These are phyloP conservation scores for Theretra japonica DNA, from an alignment of 2,888 invertebrate species.

Conservation along the genomic window DNA sequence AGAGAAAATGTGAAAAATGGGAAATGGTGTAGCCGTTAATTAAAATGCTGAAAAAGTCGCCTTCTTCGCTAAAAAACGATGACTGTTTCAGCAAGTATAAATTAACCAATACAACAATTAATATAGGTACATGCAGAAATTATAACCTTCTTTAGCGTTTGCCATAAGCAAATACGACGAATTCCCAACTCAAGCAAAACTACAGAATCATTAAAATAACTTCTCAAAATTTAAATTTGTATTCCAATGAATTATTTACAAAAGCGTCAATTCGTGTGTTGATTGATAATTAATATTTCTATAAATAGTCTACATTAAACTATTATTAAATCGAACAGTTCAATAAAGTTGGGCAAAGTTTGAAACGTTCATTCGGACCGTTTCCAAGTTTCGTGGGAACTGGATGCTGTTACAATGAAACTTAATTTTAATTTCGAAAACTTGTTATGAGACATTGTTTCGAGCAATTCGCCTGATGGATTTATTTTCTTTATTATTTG, in stretches of 20 bases:
- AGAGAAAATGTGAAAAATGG: too few relatives aligned
- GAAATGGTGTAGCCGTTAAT: too few relatives aligned
- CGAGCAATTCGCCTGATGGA: neutral
- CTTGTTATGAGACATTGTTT: neutral
- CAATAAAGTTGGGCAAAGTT: neutral
- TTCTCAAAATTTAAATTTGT: neutral
- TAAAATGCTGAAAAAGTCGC: too few relatives aligned
- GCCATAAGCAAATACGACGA: too few relatives aligned
- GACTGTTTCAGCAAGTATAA: too few relatives aligned
- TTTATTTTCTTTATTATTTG: too few relatives aligned
- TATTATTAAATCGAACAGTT: neutral
- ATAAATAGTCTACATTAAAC: neutral
- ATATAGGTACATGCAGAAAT: too few relatives aligned
- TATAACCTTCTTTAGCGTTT: too few relatives aligned
- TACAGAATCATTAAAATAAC: too few relatives aligned
- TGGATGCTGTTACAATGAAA: neutral
- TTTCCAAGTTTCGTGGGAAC: neutral
- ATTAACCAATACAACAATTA: too few relatives aligned
- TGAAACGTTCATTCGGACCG: neutral
- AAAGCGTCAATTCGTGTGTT: neutral
- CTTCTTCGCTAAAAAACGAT: too few relatives aligned
- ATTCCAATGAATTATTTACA: neutral
- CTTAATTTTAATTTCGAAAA: constrained; percentile 13
- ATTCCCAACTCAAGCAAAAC: too few relatives aligned
- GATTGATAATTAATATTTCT: neutral